Conservation (phyloP, 1,140 invertebrate species). For the Monomorium pharaonis region DNA sequence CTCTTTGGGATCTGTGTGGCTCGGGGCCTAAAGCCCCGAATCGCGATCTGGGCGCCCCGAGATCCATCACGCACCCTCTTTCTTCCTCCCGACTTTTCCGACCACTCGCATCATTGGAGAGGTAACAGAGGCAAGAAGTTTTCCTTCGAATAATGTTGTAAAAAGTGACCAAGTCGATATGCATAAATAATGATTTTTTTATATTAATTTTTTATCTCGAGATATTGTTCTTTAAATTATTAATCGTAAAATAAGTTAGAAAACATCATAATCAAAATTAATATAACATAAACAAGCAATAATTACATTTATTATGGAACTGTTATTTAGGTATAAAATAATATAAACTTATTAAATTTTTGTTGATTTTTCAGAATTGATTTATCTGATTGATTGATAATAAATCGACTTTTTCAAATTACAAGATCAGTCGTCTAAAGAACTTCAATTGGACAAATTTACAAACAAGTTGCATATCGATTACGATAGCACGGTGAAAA, state of each 20-base stretch:
- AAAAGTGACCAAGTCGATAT: neutral
- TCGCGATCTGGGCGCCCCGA: constrained; percentile 54
- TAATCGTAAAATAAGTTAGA: neutral
- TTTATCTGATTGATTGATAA: neutral
- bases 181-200: neutral
- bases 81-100: neutral
- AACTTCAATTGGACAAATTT: neutral
- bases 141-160: neutral
- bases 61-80: constrained; percentile 3
- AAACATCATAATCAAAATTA: neutral
- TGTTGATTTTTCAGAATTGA: constrained; percentile 7
- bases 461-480: neutral
- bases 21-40: constrained; percentile 27
- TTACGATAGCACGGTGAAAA: neutral
- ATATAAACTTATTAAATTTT: constrained; percentile 44
- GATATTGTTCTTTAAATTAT: neutral
- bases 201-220: neutral
- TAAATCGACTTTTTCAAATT: neutral
- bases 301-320: neutral
- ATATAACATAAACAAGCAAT: neutral
- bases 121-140: neutral
- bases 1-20: neutral
- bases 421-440: neutral
- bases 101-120: constrained; percentile 31
- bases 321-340: neutral